Evolutionary conservation across 2,888 invertebrate species (phyloP).

Genomic region (Ceratothoa steindachneri): DNA sequence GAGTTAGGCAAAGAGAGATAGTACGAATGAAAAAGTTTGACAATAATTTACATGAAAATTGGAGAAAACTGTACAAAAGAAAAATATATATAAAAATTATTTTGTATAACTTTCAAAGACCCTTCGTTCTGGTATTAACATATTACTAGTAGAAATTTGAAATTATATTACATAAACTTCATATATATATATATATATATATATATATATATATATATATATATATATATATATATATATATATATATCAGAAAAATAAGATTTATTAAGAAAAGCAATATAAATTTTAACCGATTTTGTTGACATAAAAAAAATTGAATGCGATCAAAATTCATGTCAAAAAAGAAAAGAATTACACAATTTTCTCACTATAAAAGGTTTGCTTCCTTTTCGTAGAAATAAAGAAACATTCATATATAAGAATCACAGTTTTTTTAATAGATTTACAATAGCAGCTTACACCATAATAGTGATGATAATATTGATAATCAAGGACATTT

Average conservation of each 20-base stretch:
- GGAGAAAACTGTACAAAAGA: not conserved
- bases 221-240: conserved; percentile 15
- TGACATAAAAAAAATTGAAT: too few species aligned
- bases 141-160: not conserved
- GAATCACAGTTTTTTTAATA: not conserved
- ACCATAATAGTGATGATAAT: not conserved
- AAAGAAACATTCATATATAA: not conserved
- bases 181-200: conserved; percentile 12
- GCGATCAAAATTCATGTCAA: too few species aligned
- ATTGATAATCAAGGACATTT: not conserved
- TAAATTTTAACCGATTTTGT: too few species aligned
- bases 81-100: not conserved
- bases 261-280: too few species aligned
- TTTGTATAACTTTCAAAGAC: not conserved
- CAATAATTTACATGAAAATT: not conserved
- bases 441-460: not conserved
- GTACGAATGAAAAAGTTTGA: too few species aligned
- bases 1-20: too few species aligned
- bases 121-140: not conserved
- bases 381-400: not conserved
- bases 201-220: conserved; percentile 15
- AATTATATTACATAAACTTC: not conserved
- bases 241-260: not conserved
- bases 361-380: too few species aligned
- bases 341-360: too few species aligned